phyloP scores from a whole-genome alignment of 2,888 invertebrate species.

The Oscheius sp. region DNA sequence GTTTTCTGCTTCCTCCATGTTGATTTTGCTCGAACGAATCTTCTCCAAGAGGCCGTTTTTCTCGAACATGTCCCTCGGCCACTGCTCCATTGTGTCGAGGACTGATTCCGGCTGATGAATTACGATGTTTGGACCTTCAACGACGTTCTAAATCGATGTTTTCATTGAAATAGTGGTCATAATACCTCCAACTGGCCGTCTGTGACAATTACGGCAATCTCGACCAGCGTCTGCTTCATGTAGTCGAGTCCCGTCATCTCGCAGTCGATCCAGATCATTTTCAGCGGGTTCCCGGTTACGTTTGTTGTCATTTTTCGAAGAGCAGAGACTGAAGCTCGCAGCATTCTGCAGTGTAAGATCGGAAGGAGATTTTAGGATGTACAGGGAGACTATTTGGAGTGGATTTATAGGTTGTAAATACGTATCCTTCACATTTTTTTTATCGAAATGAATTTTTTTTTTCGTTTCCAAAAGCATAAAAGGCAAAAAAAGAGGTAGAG shows the following conservation, averaged over 20 bases:
- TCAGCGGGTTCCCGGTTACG: background rate
- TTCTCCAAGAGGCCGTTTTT: constrained; percentile 86
- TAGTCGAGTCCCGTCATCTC: constrained; percentile 89
- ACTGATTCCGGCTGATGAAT: constrained; percentile 84
- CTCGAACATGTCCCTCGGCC: constrained; percentile 86
- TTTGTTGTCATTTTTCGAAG: constrained; percentile 24
- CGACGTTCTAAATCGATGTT: constrained; percentile 42
- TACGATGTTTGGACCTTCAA: constrained; percentile 79
- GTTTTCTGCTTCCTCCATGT: constrained; percentile 47
- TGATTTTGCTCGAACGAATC: constrained; percentile 74
- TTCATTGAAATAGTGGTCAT: background rate
- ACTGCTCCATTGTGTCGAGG: constrained; percentile 84
- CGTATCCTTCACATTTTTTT: no score
- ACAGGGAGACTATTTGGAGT: background rate
- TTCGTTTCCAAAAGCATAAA: no score
- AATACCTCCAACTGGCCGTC: constrained; percentile 76
- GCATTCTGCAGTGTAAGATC: constrained; percentile 9
- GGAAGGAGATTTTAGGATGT: background rate
- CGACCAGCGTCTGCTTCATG: constrained; percentile 83
- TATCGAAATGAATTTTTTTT: no score
- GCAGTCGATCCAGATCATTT: constrained; percentile 64
- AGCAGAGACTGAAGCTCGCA: constrained; percentile 25
- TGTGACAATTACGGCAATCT: constrained; percentile 89
- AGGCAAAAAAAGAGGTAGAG: no score
- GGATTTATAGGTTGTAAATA: no score